Conservation (phyloP, 2,888 invertebrate species). For the Callyntrura guangdongensis region DNA sequence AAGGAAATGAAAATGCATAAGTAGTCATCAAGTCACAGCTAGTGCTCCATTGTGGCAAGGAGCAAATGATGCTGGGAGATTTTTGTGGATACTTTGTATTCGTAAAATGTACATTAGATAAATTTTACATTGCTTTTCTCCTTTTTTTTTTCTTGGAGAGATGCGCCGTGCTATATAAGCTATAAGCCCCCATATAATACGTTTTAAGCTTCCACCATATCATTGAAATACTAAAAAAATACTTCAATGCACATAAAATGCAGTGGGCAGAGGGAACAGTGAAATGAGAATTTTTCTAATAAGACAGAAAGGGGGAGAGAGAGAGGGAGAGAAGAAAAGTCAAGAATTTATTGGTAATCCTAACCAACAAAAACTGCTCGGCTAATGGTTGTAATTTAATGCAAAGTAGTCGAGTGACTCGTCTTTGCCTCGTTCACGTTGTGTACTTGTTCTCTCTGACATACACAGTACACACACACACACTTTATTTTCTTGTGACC, state of each 20-base stretch:
- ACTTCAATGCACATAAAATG: constrained; percentile 57
- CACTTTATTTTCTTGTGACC: constrained; percentile 54
- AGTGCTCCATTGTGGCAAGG: constrained; percentile 66
- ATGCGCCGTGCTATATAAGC: too few relatives aligned
- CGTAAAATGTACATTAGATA: background rate
- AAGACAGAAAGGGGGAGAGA: constrained; percentile 1
- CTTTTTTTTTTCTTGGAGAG: too few relatives aligned
- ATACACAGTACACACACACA: too few relatives aligned
- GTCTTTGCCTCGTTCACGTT: constrained; percentile 35
- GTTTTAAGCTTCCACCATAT: too few relatives aligned
- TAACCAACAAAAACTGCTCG: constrained; percentile 74
- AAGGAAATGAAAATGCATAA: constrained; percentile 72
- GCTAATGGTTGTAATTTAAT: constrained; percentile 77
- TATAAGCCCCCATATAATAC: background rate
- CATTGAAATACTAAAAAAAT: constrained; percentile 17
- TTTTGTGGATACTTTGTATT: constrained; percentile 24
- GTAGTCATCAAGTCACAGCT: constrained; percentile 75
- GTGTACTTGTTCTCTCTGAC: background rate
- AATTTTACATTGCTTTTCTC: too few relatives aligned
- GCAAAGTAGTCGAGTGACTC: constrained; percentile 68
- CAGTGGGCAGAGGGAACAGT: constrained; percentile 58
- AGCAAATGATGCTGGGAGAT: constrained; percentile 47
- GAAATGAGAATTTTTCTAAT: constrained; percentile 53
- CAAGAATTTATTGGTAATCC: constrained; percentile 74
- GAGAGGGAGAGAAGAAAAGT: constrained; percentile 36